Base-by-base conservation (phyloP, 2,888 invertebrate species). In the Melinaea marsaeus region DNA sequence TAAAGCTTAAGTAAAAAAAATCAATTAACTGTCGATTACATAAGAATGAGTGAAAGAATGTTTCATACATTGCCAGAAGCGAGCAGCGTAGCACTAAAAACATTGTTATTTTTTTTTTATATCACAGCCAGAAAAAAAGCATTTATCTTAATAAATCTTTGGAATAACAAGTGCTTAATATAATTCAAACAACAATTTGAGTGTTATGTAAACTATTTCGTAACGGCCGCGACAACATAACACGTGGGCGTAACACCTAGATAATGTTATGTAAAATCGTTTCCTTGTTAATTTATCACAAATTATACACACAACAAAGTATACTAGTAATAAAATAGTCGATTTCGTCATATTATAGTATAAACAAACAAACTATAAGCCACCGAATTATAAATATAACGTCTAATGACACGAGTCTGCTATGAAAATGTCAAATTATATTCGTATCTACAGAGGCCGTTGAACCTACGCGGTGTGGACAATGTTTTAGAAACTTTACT, bases 351-450 rank as follows among this genome's bases (percentile, higher is more conserved):
- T 22, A 22, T 22, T 22, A 22, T 22, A 22, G 22, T 22, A 22
- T 22, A 22, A 22, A 22, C 22, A 22, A 22, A 22, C 22, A 22
- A 22, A 22, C 22, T 22, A 22, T 22, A 22, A 51, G 62, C 33
- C 45, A 48, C 37, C 47, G 62, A 65, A 61, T 59, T 62, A 62
- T 65, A 65, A 65, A 65, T 65, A 57, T 62, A 65, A 57, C 64
- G 51, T 45, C 58, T 37, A 32, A 51, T 51, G 51, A 32, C 32
- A 32, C 51, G 51, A 51, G 57, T 46, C 62, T 59, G 37, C 42
- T 37, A 55, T 46, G 61, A 63, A 72, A 75, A 75, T 74, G 75
- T 74, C 73, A 74, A 72, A 72, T 73, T 68, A 68, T 72, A 71
- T 74, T 73, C 73, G 71, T 74, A 73, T 69, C 70, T 69, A 68